These are phyloP conservation scores for Phalangium opilio DNA, from an alignment of 2,888 invertebrate species.

Conservation along the genomic window DNA sequence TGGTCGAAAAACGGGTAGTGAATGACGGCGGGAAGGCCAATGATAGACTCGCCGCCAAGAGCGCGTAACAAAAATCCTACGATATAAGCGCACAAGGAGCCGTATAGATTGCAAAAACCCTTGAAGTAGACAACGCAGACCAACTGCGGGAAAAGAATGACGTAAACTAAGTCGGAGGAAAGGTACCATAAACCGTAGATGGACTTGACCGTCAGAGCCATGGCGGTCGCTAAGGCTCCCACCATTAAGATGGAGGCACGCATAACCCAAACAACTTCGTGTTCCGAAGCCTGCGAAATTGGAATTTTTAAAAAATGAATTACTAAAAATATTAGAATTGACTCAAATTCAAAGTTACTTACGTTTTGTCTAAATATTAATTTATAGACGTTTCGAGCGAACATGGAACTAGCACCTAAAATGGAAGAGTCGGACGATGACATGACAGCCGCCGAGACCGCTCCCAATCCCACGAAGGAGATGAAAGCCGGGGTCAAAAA, in stretches of 20 bases:
- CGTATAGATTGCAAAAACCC: conserved; percentile 89
- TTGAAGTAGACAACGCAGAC: conserved; percentile 95
- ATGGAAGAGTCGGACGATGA: conserved; percentile 98
- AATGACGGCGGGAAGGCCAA: conserved; percentile 66
- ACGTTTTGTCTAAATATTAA: conserved; percentile 85
- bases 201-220: conserved; percentile 93
- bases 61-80: conserved; percentile 61
- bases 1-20: conserved; percentile 56
- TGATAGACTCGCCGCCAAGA: conserved; percentile 70
- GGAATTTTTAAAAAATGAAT: too few species aligned
- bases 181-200: conserved; percentile 98
- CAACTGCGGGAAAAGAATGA: conserved; percentile 94
- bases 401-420: conserved; percentile 95
- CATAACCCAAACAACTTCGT: conserved; percentile 83
- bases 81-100: conserved; percentile 75
- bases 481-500: conserved; percentile 90
- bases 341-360: too few species aligned
- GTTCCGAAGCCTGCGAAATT: conserved; percentile 65
- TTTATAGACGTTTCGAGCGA: conserved; percentile 95
- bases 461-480: conserved; percentile 93
- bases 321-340: too few species aligned
- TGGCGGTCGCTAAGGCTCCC: conserved; percentile 75
- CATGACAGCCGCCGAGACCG: conserved; percentile 98
- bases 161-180: conserved; percentile 97
- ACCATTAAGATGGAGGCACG: conserved; percentile 77